Base-by-base conservation (phyloP, 2,797 vertebrate genomes). In the Diplodus sargus region DNA sequence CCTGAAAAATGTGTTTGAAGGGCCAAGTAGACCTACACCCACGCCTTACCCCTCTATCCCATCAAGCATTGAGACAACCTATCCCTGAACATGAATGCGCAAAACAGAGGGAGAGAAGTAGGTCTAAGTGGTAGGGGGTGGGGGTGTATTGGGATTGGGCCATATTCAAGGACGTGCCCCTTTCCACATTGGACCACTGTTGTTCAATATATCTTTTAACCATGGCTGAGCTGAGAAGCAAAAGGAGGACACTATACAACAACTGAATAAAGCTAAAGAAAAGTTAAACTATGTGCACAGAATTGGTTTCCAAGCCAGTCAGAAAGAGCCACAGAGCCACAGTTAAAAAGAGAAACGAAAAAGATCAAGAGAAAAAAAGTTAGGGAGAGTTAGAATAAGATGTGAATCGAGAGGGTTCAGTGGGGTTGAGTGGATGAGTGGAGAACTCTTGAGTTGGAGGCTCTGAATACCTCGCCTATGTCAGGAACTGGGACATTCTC, bases 401-500 rank as follows among this genome's bases (percentile, higher is more conserved):
- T 60, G 47, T 63, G 63, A 56, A 78, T 52, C 64, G 56, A 66
- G 57, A 61, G 51, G 49, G 47, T 73, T 75, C 58, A 65, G 30
- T 74, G 25, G 49, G 39, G 58, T 59, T 70, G 62, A 52, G 51
- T 60, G 11, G 67, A 77, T 57, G 48, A 85, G 78, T 66, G 78
- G 62, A 80, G 71, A 73, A 84, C 76, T 63, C 74, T 79, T 78
- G 73, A 81, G 75, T 45, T 47, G 52, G 59, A 60, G 51, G 30
- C 68, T 73, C 49, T 85, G 61, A 87, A 84, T 84, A 63, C 47
- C 45, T 76, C 69, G 48, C 49, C 23, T 23, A 65, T 78, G 79
- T 74, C 70, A 76, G 60, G 62, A 79, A 79, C 52, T 65, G 25
- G 75, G 57, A 78, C 65, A 65, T 85, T 86, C 76, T 91, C 82